These are phyloP conservation scores for Poeciliopsis gracilis DNA, from an alignment of 2,797 vertebrate genomes.

Conservation along the genomic window DNA sequence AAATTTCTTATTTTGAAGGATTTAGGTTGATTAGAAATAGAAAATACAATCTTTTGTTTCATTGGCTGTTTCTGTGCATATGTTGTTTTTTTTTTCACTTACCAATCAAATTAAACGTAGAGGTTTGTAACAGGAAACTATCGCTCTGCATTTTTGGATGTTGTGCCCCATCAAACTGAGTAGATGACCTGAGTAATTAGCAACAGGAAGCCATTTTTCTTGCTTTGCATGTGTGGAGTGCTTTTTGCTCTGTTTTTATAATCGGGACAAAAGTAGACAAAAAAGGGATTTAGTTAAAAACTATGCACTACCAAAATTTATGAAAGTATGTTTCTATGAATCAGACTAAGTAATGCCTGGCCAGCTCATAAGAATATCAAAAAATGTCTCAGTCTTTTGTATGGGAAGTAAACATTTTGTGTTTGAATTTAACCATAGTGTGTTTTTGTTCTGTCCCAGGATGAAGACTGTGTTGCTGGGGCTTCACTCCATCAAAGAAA, in stretches of 20 bases:
- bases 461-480: constrained; percentile 47
- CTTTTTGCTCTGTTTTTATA: not conserved
- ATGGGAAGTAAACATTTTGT: not conserved
- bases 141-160: not conserved
- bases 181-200: not conserved
- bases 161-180: not conserved
- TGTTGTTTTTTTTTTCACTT: not conserved
- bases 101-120: not conserved
- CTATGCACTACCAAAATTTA: not conserved
- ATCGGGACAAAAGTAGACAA: too few species aligned
- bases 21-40: not conserved
- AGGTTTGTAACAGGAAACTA: not conserved
- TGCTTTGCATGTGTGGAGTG: not conserved
- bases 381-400: not conserved
- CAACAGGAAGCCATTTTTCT: not conserved
- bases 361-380: not conserved
- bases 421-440: not conserved
- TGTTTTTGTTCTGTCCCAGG: not conserved
- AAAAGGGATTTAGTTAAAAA: not conserved
- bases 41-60: not conserved
- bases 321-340: not conserved
- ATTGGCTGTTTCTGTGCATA: not conserved
- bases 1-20: not conserved
- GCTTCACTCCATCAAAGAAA: constrained; percentile 56
- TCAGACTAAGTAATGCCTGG: not conserved